Evolutionary conservation across 2,888 invertebrate species (phyloP), one percentile per base, ranked within the genome.

Genomic region (Achlya flavicornis): DNA sequence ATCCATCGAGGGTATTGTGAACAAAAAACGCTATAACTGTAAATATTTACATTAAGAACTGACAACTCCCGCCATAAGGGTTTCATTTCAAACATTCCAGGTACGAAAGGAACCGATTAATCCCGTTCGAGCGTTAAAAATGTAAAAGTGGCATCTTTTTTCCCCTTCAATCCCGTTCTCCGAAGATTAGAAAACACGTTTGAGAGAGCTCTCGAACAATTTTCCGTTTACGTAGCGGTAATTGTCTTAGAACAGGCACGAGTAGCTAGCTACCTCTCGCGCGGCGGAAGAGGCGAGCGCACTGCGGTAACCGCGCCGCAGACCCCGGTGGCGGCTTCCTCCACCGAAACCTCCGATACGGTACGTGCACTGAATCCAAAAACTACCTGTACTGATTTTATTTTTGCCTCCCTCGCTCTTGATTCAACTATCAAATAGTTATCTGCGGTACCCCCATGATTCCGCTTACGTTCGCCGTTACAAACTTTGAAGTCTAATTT

Each of bases 191-290:
- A 89, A 88, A 92, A 90, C 90, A 91, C 88, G 89, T 90, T 87
- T 87, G 81, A 81, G 81, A 88, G 84, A 88, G 87, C 83, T 89
- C 85, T 84, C 79, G 86, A 88, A 87, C 89, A 87, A 87, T 92
- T 92, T 91, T 92, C 90, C 90, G 91, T 89, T 91, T 91, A 90
- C 90, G 89, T 88, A 86, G 90, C 87, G 85, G 91, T 92, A 92
- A 92, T 92, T 92, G 91, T 91, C 89, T 91, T 85, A 88, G 86
- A 88, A 84, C 86, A 89, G 89, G 88, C 88, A 90, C 78, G 81
- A 81, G 81, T 81, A 87, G 83, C 79, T 81, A 87, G 83, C 79
- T 85, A 84, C 83, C 85, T 80, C 72, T 75, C 81, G 81, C 81
- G 75, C 79, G 78, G 80, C 72, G 69, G 64, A 64, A 66, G 72